Base-by-base conservation (phyloP, 2,797 vertebrate genomes). In the Gymnothorax reevesii region DNA sequence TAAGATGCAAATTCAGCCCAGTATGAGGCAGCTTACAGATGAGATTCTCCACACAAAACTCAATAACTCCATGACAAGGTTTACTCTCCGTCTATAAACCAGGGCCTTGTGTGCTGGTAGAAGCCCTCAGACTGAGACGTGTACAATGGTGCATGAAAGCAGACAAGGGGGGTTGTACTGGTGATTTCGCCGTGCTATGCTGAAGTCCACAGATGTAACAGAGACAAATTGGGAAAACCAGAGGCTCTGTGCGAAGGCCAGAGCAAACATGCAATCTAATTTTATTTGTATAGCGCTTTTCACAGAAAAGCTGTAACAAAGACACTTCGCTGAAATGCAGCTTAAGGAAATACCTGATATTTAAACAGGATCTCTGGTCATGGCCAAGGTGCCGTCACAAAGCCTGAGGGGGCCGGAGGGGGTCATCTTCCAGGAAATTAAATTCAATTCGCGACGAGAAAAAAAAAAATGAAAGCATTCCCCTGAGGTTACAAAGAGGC, bases 371-470 rank as follows among this genome's bases (percentile, higher is more conserved):
- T 69, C 85, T 54, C 62, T 54, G 77, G 85, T n/a, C 60, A 27
- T 6, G 13, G 49, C 77, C 49, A 15, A 12, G 55, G 54, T 87
- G 84, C 83, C 85, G 87, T 52, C 64, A 13, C 83, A 59, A 33
- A 25, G 33, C 42, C 62, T 42, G 33, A n/a, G 33, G 33, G 33
- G 33, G 12, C 62, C 59, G 71, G 22, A 77, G 66, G 20, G 49
- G 42, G 66, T 27, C 75, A 54, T 73, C 84, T 59, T 54, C 75
- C 84, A 85, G 84, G 73, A 85, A 85, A 85, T 85, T 33, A 79
- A 79, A 85, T 57, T 49, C 57, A 69, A 85, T 49, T 25, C 79
- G 80, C 25, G 49, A 42, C 3, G 27, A 17, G 42, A 49, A 5
- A 75, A 49, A 27, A 71, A 12, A 10, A 69, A 5, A 69, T 4